Conservation (phyloP, 2,113 vertebrate species). For the Phrynosoma blainvillii region DNA sequence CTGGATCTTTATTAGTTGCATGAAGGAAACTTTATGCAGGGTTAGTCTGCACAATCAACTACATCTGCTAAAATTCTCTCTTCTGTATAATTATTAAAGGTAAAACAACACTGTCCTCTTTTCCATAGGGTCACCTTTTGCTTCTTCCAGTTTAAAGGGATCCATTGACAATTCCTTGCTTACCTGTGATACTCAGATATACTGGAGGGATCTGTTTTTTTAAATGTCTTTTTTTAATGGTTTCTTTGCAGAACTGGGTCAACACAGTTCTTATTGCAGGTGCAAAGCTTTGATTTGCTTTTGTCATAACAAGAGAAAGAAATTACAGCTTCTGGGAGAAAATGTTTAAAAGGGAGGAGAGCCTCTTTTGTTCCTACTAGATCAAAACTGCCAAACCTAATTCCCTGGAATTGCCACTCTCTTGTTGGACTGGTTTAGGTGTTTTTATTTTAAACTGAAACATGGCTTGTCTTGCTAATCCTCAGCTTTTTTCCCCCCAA, state of each 20-base stretch:
- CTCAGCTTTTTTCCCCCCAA: neutral
- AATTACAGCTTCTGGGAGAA: neutral
- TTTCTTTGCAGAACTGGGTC: neutral
- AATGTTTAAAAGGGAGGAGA: neutral
- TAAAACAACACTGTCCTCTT: no score
- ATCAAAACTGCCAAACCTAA: neutral
- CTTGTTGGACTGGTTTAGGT: slow-evolving; percentile 10
- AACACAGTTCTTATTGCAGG: neutral
- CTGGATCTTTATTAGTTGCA: no score
- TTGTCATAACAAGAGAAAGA: neutral
- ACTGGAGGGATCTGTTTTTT: neutral
- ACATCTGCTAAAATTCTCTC: no score
- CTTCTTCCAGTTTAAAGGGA: neutral
- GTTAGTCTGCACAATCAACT: no score
- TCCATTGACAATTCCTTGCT: neutral
- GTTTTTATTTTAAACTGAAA: neutral
- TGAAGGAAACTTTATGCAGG: no score
- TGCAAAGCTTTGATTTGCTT: neutral
- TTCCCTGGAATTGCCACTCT: neutral
- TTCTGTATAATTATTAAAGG: no score
- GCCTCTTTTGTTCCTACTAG: neutral
- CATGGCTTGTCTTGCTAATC: slow-evolving; percentile 2
- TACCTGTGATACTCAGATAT: neutral
- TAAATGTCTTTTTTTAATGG: neutral
- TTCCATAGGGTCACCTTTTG: neutral